Percentiles rank a stretch among this genome's conserved stretches.
These are phyloP conservation scores for Balaenoptera acutorostrata DNA, from an alignment of 2,113 vertebrate genomes.

Conservation along the genomic window DNA sequence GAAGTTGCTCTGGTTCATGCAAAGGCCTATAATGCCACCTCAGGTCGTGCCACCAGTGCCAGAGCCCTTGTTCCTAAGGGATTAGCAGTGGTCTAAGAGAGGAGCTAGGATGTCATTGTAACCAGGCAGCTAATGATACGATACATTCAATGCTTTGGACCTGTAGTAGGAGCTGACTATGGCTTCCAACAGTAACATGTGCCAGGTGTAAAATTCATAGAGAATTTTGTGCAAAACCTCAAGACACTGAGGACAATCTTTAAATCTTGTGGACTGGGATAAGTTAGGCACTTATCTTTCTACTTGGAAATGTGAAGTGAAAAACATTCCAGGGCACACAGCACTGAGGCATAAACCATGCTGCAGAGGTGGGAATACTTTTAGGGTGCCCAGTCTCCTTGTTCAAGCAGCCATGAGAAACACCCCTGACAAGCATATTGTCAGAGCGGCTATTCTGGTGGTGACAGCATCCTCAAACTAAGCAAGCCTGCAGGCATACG, in stretches of 20 bases:
- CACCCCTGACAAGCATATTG: not conserved
- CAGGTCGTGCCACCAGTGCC: not conserved
- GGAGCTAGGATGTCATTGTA: conserved; percentile 6
- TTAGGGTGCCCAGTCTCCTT: not conserved
- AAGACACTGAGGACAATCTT: conserved; percentile 49
- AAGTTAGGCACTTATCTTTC: conserved; percentile 59
- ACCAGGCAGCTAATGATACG: conserved; percentile 20
- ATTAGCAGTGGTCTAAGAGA: conserved; percentile 24
- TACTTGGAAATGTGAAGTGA: conserved; percentile 30
- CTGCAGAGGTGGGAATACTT: not conserved
- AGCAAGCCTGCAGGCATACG: not conserved
- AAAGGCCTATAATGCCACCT: conserved; percentile 39
- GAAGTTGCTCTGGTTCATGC: conserved; percentile 61
- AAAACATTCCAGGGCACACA: conserved; percentile 25
- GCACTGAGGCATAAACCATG: conserved; percentile 40
- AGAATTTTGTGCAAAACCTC: conserved; percentile 47
- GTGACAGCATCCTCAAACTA: not conserved
- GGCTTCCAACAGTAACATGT: conserved; percentile 45
- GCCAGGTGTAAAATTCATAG: conserved; percentile 35
- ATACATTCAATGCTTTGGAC: conserved; percentile 46
- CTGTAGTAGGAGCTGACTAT: conserved; percentile 42
- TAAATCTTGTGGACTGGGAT: conserved; percentile 35
- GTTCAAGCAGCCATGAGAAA: not conserved
- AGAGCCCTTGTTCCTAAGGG: conserved; percentile 16
- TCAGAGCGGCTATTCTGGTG: conserved; percentile 16